Evolutionary conservation across 2,888 invertebrate genomes (phyloP), one percentile per base, ranked within the genome.

Genomic region (Caenorhabditis sp.): DNA sequence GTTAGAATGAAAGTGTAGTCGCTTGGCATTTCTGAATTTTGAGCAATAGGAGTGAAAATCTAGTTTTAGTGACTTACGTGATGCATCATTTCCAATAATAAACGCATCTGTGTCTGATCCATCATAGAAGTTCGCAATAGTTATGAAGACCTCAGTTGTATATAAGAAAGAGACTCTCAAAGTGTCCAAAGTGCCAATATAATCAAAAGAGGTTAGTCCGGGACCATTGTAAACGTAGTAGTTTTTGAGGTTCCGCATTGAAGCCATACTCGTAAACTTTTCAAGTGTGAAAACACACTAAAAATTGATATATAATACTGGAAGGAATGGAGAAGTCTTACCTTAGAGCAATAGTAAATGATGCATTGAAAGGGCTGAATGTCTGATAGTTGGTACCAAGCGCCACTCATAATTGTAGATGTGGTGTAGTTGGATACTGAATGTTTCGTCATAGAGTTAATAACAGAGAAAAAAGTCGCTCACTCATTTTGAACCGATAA

Each of bases 211-310:
- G 12, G 28, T 35, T 2, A 66, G 19, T 31, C 28, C 31, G 2
- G 66, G 28, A 16, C 66, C 49, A 49, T 51, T 51, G 22, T 66
- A 66, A 51, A 66, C 14, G 31, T 51, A 51, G 28, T 66, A 66
- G 31, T 51, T 49, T 19, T 31, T 14, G 1, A 66, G 49, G 47
- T 51, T 66, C 16, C 10, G 19, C 14, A 49, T 14, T 3, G 49
- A 35, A 26, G 24, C 63, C 7, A 16, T 1, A 0, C 6, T 22
- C 14, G 31, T 66, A 5, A n/a, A n/a, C n/a, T 47, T 66, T 14
- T 49, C 66, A 19, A 66, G 47, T 14, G 66, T 66, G 7, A 66
- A 51, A 0, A 31, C 51, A 31, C 49, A 31, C 66, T 51, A 7
- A 12, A 64, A 38, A 38, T 38, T 38, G 12, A 38, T 38, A 12